Percentiles rank a stretch among this genome's conserved stretches.
These are phyloP conservation scores for Plutella xylostella DNA, from an alignment of 2,888 invertebrate genomes.

Conservation along the genomic window DNA sequence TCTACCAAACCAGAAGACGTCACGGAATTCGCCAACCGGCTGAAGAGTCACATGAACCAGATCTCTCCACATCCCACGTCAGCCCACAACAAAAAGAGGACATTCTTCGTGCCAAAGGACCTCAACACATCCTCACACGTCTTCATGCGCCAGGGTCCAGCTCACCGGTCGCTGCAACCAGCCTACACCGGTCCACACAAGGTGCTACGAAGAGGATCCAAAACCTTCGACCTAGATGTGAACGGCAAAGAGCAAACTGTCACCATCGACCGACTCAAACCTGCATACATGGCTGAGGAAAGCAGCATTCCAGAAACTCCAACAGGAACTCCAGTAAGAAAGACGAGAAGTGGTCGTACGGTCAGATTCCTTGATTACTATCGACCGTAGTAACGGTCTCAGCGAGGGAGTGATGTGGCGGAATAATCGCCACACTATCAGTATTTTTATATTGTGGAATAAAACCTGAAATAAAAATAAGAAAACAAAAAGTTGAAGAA, in stretches of 20 bases:
- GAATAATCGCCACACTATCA: too few relatives aligned
- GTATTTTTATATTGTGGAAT: too few relatives aligned
- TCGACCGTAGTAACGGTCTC: conserved; percentile 4
- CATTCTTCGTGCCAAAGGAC: conserved; percentile 1
- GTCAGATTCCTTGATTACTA: not conserved
- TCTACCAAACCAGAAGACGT: not conserved
- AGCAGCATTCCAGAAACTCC: not conserved
- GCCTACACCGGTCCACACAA: not conserved
- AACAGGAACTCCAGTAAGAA: not conserved
- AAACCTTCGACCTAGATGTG: not conserved
- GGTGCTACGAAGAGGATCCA: not conserved
- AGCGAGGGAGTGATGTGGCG: conserved; percentile 2
- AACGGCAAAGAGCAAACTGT: not conserved
- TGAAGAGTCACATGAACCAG: not conserved
- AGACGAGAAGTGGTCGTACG: not conserved
- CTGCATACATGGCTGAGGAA: not conserved
- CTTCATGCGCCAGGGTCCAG: not conserved
- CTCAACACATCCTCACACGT: not conserved
- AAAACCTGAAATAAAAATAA: too few relatives aligned
- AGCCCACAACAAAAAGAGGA: not conserved
- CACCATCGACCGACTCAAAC: conserved; percentile 1
- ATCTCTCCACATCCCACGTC: not conserved
- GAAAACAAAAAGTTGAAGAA: too few relatives aligned
- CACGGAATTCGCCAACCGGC: not conserved
- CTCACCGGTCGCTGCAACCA: not conserved